A percentile compares a stretch with the other conserved stretches of the same genome.
Evolutionary conservation across 1,140 invertebrate species (phyloP).

Genomic region (Musca vetustissima): DNA sequence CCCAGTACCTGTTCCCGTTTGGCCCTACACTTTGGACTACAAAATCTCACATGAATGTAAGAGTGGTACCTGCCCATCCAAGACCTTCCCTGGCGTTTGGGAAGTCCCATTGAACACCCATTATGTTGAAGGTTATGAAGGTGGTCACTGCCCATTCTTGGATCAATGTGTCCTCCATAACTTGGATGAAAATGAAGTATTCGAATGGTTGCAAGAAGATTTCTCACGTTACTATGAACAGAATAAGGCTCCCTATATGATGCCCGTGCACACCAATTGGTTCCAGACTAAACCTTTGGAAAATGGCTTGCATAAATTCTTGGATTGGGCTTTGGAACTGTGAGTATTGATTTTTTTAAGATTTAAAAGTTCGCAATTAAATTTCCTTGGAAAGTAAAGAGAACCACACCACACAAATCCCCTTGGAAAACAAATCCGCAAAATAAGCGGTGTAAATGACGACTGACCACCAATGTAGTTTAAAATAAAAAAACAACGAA

Average conservation of each 20-base stretch:
- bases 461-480: conserved; percentile 3
- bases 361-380: no score
- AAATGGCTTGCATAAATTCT: conserved; percentile 80
- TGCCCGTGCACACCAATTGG: conserved; percentile 94
- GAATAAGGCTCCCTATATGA: conserved; percentile 89
- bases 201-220: conserved; percentile 90
- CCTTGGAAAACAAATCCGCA: background rate
- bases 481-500: background rate
- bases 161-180: conserved; percentile 93
- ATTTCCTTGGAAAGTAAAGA: no score
- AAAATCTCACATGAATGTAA: conserved; percentile 91
- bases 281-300: conserved; percentile 88
- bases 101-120: conserved; percentile 92
- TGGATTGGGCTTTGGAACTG: conserved; percentile 77
- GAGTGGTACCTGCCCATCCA: conserved; percentile 86
- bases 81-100: conserved; percentile 90
- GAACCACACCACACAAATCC: no score
- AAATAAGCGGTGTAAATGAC: conserved; percentile 4
- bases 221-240: conserved; percentile 83
- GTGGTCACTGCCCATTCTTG: conserved; percentile 88
- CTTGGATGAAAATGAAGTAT: conserved; percentile 81
- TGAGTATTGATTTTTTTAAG: conserved; percentile 60
- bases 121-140: conserved; percentile 84
- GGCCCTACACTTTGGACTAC: conserved; percentile 92
- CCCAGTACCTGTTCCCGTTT: conserved; percentile 79